Base-by-base conservation (phyloP, 2,113 vertebrate genomes). In the Equus quagga region DNA sequence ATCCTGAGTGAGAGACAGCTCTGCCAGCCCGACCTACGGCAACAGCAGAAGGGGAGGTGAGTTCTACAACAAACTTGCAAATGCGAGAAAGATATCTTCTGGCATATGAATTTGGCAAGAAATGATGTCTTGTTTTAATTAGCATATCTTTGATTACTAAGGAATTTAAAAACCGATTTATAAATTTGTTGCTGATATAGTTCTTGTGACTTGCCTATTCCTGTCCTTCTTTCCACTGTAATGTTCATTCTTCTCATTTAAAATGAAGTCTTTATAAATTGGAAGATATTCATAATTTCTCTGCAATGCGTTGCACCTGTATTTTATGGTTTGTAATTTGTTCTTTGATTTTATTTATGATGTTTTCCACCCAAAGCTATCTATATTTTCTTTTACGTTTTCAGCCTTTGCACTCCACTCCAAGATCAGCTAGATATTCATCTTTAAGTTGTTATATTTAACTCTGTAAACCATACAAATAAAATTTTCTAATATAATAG, bases 341-440 rank as follows among this genome's bases (percentile, higher is more conserved):
- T 56, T 36, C 21, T 67, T 90, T 65, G 10, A 78, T 75, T 54
- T 86, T 97, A 67, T 75, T 97, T 65, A 70, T 67, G 41, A 79
- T 44, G 67, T 65, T 79, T 97, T 81, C 8, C 41, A 62, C 24
- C 3, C 33, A 86, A 84, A 58, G 80, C 5, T 67, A 60, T 56
- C 31, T 28, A 24, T 54, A 49, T 28, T 91, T 36, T 73, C 15
- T 51, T 72, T 80, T 89, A 33, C 73, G 31, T 44, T 83, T 89
- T 84, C 56, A 72, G 10, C 14, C 15, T 92, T 84, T 94, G 33
- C 4, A 56, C 21, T 82, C 18, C 1, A 80, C 19, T 62, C 46
- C 36, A 92, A 86, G 19, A n/a, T 89, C 62, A 96, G 8, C 33
- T 67, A 46, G 51, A 41, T 5, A 51, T 10, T 89, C 31, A 81